Percentiles rank a stretch among this genome's conserved stretches.
Evolutionary conservation across 2,888 invertebrate species (phyloP).

Genomic region (Oscheius sp.): DNA sequence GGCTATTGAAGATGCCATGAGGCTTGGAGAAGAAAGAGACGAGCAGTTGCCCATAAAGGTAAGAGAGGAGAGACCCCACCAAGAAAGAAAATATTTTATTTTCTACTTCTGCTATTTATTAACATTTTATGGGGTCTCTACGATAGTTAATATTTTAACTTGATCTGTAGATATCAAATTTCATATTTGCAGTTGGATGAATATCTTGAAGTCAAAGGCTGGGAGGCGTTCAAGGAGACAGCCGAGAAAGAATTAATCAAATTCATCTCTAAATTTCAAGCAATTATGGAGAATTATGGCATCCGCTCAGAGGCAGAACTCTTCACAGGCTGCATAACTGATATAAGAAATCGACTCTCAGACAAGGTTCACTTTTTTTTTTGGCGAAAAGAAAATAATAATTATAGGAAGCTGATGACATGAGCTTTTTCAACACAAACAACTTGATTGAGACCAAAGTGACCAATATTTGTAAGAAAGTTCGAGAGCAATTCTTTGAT

Average conservation of each 20-base stretch:
- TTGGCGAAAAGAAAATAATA: too few relatives aligned
- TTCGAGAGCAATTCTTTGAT: slow-evolving; percentile 44
- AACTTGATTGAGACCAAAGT: slow-evolving; percentile 64
- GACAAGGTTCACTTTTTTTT: slow-evolving; percentile 51
- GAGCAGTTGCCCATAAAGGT: slow-evolving; percentile 40
- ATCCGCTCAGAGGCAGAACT: slow-evolving; percentile 67
- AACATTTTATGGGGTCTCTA: too few relatives aligned
- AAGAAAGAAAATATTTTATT: too few relatives aligned
- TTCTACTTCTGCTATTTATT: too few relatives aligned
- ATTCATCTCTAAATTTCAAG: slow-evolving; percentile 45
- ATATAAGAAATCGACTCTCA: slow-evolving; percentile 63
- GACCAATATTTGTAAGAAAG: slow-evolving; percentile 37
- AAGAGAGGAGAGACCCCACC: too few relatives aligned
- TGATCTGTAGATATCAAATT: too few relatives aligned
- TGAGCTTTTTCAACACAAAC: slow-evolving; percentile 65
- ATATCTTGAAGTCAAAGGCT: slow-evolving; percentile 29
- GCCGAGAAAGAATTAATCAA: slow-evolving; percentile 38
- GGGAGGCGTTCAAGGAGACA: slow-evolving; percentile 26
- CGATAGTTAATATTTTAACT: too few relatives aligned
- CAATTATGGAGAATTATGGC: slow-evolving; percentile 64
- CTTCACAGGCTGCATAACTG: slow-evolving; percentile 62
- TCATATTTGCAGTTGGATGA: slow-evolving; percentile 12
- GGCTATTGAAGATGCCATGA: slow-evolving; percentile 55
- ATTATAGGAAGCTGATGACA: slow-evolving; percentile 64
- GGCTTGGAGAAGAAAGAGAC: slow-evolving; percentile 52